A percentile compares a stretch with the other conserved stretches of the same genome.
phyloP scores from a whole-genome alignment of 1,140 invertebrate genomes.

The Aricia agestis region DNA sequence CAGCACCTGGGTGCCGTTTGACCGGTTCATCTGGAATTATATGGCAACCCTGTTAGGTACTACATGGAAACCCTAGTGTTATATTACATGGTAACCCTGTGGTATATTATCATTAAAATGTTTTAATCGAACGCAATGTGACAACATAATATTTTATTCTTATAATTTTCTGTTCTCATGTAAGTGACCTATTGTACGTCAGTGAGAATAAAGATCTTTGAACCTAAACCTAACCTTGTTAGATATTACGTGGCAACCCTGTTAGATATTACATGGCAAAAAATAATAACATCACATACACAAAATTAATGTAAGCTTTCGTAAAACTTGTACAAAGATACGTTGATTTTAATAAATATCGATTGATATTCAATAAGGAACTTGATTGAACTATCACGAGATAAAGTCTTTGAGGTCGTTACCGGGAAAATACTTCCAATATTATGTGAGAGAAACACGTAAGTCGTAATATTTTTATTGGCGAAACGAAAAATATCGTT shows the following conservation, averaged over 20 bases:
- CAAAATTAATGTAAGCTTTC: background rate
- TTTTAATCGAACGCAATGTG: too few species aligned
- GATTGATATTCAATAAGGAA: slow-evolving; percentile 9
- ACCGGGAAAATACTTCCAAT: slow-evolving; percentile 4
- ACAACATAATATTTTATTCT: too few species aligned
- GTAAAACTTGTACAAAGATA: background rate
- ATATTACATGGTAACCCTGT: too few species aligned
- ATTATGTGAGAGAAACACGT: background rate
- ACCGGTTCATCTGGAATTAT: slow-evolving; percentile 80
- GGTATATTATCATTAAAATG: too few species aligned
- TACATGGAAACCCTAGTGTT: too few species aligned
- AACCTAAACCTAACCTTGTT: too few species aligned
- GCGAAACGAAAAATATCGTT: slow-evolving; percentile 4
- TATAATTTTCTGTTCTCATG: too few species aligned
- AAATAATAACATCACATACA: too few species aligned
- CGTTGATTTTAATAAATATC: background rate
- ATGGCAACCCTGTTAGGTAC: background rate
- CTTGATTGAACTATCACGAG: background rate
- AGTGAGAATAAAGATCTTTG: too few species aligned
- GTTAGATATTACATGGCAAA: too few species aligned
- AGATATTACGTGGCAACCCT: too few species aligned
- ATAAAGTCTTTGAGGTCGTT: slow-evolving; percentile 7
- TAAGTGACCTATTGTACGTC: too few species aligned
- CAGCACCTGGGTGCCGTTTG: slow-evolving; percentile 85
- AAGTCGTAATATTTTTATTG: slow-evolving; percentile 14